A percentile compares a stretch with the other conserved stretches of the same genome.
phyloP scores from a whole-genome alignment of 2,888 invertebrate species.

The Cheilosia impressa region DNA sequence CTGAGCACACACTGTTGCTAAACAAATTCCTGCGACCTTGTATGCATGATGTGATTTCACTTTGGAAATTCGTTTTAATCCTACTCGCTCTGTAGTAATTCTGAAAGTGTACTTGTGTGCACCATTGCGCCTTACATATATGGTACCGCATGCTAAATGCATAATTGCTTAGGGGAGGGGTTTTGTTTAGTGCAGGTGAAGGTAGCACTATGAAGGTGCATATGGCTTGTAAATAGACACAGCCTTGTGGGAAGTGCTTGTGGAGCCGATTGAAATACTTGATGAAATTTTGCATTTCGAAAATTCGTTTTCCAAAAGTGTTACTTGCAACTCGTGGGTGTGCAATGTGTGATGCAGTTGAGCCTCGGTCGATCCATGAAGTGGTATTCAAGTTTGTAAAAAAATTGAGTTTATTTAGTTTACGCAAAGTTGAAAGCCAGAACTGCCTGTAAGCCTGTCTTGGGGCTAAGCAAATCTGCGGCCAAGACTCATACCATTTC shows the following conservation, averaged over 20 bases:
- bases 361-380: no score
- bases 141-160: slow-evolving; percentile 19
- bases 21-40: neutral
- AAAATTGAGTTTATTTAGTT: no score
- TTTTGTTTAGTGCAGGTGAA: slow-evolving; percentile 5
- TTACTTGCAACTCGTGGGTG: no score
- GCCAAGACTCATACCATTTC: no score
- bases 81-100: slow-evolving; percentile 32
- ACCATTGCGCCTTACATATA: slow-evolving; percentile 34
- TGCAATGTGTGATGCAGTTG: no score
- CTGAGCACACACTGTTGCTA: neutral
- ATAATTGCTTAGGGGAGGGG: neutral
- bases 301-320: no score
- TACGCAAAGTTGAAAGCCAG: no score
- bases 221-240: slow-evolving; percentile 36
- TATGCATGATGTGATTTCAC: slow-evolving; percentile 67
- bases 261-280: neutral
- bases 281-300: no score
- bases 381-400: no score
- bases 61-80: slow-evolving; percentile 69
- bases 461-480: no score
- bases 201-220: slow-evolving; percentile 10
- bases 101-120: slow-evolving; percentile 30
- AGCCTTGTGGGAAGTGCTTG: slow-evolving; percentile 16
- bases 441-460: no score